Percentiles rank a stretch among this genome's conserved stretches.
Conservation (phyloP, 2,888 invertebrate species). For the Sminthurides aquaticus region DNA sequence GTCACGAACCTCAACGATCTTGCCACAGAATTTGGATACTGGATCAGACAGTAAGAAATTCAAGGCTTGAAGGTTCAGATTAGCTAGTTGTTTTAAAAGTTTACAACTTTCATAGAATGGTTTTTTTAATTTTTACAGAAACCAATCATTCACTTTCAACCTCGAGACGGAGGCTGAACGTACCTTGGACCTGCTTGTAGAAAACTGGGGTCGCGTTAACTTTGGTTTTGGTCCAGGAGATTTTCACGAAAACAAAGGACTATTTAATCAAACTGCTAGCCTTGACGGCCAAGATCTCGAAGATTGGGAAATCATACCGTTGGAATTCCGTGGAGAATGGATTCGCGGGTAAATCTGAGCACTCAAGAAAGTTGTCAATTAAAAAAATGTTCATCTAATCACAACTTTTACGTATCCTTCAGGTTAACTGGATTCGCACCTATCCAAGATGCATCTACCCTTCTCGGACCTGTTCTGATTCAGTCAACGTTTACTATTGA, state of each 20-base stretch:
- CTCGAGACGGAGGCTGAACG: neutral
- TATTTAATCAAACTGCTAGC: slow-evolving; percentile 48
- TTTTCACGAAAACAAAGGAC: slow-evolving; percentile 46
- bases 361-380: neutral
- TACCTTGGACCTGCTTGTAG: slow-evolving; percentile 47
- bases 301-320: slow-evolving; percentile 50
- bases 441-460: neutral
- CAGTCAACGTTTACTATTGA: slow-evolving; percentile 50
- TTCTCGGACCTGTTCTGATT: slow-evolving; percentile 52
- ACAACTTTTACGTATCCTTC: neutral
- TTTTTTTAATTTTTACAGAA: no score
- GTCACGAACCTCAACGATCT: neutral
- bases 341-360: slow-evolving; percentile 43
- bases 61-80: neutral
- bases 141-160: neutral
- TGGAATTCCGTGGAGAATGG: slow-evolving; percentile 52
- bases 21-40: slow-evolving; percentile 17
- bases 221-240: slow-evolving; percentile 41
- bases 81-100: neutral
- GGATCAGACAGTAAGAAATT: slow-evolving; percentile 17
- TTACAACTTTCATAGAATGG: neutral
- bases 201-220: slow-evolving; percentile 50
- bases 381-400: no score
- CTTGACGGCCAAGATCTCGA: slow-evolving; percentile 47
- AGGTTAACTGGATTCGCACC: slow-evolving; percentile 1